Conservation (phyloP, 2,113 vertebrate species). For the Rhizomys pruinosus region DNA sequence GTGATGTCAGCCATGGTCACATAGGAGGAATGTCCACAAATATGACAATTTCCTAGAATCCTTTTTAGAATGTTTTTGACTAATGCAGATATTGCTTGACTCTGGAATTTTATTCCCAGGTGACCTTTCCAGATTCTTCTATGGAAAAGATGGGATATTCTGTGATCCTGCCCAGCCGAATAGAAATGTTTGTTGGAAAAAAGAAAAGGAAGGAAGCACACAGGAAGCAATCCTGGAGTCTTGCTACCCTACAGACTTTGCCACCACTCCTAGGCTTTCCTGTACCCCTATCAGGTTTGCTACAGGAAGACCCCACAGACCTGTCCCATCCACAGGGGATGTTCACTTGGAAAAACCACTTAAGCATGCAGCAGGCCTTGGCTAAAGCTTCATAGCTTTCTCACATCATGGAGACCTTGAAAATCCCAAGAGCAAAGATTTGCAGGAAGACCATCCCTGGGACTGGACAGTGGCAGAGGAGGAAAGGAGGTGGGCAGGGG, state of each 20-base stretch:
- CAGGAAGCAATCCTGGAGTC: background rate
- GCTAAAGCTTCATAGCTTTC: background rate
- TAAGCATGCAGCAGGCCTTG: background rate
- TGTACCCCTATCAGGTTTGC: background rate
- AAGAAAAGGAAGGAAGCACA: background rate
- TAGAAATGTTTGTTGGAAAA: background rate
- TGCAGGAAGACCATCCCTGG: background rate
- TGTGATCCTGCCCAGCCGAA: background rate
- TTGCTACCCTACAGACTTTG: background rate
- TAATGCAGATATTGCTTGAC: background rate
- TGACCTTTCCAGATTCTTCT: background rate
- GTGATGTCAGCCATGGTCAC: background rate
- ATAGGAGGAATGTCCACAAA: background rate
- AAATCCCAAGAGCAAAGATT: background rate
- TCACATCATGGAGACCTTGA: background rate
- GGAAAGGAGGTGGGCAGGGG: background rate
- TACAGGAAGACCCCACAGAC: background rate
- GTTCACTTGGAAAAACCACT: background rate
- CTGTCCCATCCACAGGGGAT: too few relatives aligned
- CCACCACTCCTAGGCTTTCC: background rate
- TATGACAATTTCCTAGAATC: background rate
- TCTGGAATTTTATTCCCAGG: background rate
- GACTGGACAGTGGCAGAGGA: background rate
- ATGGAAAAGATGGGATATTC: background rate
- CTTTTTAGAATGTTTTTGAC: background rate